Evolutionary conservation across 2,113 vertebrate genomes (phyloP), one percentile per base, ranked within the genome.

Genomic region (Tricholaema leucomelas): DNA sequence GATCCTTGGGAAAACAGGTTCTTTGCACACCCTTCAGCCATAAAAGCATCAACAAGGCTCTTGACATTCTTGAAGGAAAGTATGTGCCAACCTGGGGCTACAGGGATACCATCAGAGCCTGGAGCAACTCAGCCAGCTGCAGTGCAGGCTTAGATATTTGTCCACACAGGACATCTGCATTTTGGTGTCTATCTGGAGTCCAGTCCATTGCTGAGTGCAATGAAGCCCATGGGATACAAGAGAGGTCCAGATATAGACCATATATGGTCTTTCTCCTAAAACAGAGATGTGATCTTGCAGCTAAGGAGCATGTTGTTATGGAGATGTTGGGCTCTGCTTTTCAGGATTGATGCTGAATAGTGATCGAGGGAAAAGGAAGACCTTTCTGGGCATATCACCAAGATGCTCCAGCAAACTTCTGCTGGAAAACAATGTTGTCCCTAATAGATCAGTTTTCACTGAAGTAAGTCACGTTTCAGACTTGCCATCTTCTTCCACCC

Each of bases 321-420:
- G 81, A 27, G 48, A 8, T 30, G 44, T 8, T 58, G 33, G n/a
- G n/a, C 54, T 56, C 16, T 65, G 55, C 33, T 27, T 8, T 66
- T 58, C 42, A 52, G 28, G 24, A 15, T 10, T 25, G 36, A 28
- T 31, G 17, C 21, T 58, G 69, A 54, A 36, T 36, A 60, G 38
- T 15, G 33, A 18, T 31, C n/a, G 36, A 70, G 44, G 27, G 24
- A 61, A 3, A 0, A 0, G 11, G 27, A 5, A 81, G 20, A 38
- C 6, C 6, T 17, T 36, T 85, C 5, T 0, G 1, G 11, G 11
- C 3, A 28, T 27, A 48, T 25, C 55, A 87, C 20, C 44, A 65
- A 18, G 38, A 56, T 35, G 48, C 38, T 79, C 66, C 50, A 73
- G 35, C 18, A 82, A 91, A 28, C 9, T 55, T 61, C 67, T 79